Conservation (phyloP, 2,113 vertebrate genomes). For the Phasianus colchicus region DNA sequence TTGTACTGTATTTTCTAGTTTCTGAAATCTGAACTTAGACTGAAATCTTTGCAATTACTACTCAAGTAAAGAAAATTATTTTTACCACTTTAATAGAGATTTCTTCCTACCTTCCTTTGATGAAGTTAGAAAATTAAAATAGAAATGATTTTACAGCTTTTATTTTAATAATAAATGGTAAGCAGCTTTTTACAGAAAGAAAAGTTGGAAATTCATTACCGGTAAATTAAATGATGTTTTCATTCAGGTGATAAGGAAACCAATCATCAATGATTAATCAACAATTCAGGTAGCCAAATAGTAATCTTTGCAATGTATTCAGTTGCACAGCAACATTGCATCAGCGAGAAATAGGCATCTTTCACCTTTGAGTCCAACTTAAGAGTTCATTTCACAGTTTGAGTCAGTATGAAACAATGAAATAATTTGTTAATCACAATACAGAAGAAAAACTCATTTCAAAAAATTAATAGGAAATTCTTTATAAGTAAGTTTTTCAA, state of each 20-base stretch:
- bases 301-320: neutral
- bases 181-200: neutral
- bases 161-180: neutral
- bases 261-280: conserved; percentile 23
- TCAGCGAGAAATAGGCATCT: neutral
- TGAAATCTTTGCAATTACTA: neutral
- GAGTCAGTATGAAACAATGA: neutral
- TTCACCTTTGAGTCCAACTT: neutral
- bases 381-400: neutral
- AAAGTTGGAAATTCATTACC: neutral
- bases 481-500: neutral
- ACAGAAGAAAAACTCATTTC: neutral
- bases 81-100: neutral
- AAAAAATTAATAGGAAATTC: neutral
- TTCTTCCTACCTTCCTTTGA: neutral
- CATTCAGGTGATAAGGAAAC: conserved; percentile 21
- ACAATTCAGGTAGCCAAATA: neutral
- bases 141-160: neutral
- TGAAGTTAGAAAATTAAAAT: neutral
- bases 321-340: neutral
- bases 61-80: neutral
- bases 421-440: neutral
- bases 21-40: neutral
- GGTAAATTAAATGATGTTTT: neutral
- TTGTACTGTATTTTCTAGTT: neutral